Conservation (phyloP, 1,140 invertebrate species). For the Parapsyche elsis region DNA sequence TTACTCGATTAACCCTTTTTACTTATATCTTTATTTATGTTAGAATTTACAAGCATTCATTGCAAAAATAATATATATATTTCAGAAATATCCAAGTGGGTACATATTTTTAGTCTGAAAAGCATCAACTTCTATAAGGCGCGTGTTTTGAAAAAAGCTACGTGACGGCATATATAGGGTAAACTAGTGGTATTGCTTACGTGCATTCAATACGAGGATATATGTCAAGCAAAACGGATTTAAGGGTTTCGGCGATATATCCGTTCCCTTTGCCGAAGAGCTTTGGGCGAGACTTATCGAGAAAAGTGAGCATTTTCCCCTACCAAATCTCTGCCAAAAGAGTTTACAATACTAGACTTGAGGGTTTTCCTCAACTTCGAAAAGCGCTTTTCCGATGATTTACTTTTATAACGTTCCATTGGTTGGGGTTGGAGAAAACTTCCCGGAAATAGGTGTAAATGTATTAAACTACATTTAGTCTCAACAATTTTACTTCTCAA, state of each 20-base stretch:
- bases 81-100: too few species aligned
- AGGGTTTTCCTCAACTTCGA: constrained; percentile 46
- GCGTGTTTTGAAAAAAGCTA: neutral
- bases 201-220: constrained; percentile 43
- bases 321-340: constrained; percentile 47
- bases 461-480: constrained; percentile 40
- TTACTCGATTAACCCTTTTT: constrained; percentile 30
- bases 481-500: constrained; percentile 12
- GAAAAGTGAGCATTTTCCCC: constrained; percentile 38
- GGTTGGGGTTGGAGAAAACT: constrained; percentile 10
- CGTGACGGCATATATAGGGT: constrained; percentile 23
- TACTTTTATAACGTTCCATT: constrained; percentile 41
- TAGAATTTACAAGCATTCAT: constrained; percentile 18
- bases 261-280: constrained; percentile 34
- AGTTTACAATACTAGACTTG: constrained; percentile 48
- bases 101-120: too few species aligned
- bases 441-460: constrained; percentile 43
- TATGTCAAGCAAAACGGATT: constrained; percentile 46
- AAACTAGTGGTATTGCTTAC: constrained; percentile 16
- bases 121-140: neutral
- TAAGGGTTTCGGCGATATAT: constrained; percentile 41
- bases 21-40: neutral
- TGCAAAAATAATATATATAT: neutral
- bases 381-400: constrained; percentile 53
- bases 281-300: constrained; percentile 39